Base-by-base conservation (phyloP, 2,888 invertebrate species). In the Phaonia tiefii region DNA sequence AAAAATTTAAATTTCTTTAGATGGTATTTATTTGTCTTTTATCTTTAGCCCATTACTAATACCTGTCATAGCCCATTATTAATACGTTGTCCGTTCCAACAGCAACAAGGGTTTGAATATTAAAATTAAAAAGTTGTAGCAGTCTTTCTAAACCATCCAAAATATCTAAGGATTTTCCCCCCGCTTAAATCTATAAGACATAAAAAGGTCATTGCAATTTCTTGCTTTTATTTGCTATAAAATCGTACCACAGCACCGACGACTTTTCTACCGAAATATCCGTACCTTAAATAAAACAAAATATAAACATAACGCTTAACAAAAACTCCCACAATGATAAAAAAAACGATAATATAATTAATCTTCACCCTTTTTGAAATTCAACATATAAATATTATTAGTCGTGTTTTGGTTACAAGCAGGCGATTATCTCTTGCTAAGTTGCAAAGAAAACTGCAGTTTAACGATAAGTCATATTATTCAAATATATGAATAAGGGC, bases 221-320 rank as follows among this genome's bases (percentile, higher is more conserved):
- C 10, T 4, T 70, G 31, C 15, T 46, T 70, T 42, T 13, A 13
- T 31, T 17, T 10, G 26, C 70, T 70, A 25, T 42, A 70, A 26
- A 58, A 70, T 22, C 70, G 56, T 1, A 69, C 26, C 8, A 58
- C 58, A 20, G 26, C 54, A 13, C 56, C 70, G 20, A 70, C 22
- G 11, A 70, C 44, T 70, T 70, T 70, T 70, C 70, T 13, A 58
- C 25, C 4, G 58, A 70, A 42, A 70, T 44, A 42, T 70, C 70
- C 13, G 70, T 70, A 4, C 44, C 70, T 37, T 67, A 26, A 10
- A 11, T 67, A 49, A 22, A 49, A 5, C 25, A 22, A 56, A 26
- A 42, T n/a, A n/a, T n/a, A n/a, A n/a, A 37, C 26, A 51, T n/a
- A 3, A 39, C 31, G 31, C 17, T 54, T 56, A 37, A n/a, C n/a